Percentiles rank a stretch among this genome's conserved stretches.
Evolutionary conservation across 1,140 invertebrate genomes (phyloP).

Genomic region (Caenorhabditis briggsae): DNA sequence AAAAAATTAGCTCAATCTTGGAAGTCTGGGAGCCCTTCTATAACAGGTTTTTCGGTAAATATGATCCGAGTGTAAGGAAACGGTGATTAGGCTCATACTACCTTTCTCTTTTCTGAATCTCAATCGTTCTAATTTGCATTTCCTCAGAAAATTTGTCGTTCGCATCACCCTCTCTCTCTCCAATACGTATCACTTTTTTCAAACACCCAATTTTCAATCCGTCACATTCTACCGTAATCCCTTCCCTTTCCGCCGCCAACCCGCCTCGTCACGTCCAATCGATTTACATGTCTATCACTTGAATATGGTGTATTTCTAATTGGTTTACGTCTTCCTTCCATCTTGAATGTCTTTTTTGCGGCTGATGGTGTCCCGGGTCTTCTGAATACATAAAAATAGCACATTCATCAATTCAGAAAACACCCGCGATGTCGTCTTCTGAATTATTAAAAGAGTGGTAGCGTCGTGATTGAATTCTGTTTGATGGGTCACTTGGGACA

Average conservation of each 20-base stretch:
- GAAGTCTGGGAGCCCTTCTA: too few species aligned
- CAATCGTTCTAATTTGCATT: too few species aligned
- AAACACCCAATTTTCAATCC: constrained; percentile 19
- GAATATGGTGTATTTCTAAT: constrained; percentile 48
- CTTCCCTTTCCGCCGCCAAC: neutral
- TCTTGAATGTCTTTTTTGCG: constrained; percentile 32
- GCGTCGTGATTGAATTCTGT: constrained; percentile 39
- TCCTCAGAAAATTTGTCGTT: neutral
- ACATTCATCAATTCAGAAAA: constrained; percentile 48
- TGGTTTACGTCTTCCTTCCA: constrained; percentile 27
- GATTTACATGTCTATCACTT: constrained; percentile 13
- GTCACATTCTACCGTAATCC: neutral
- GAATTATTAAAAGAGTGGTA: neutral
- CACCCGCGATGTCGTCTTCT: neutral
- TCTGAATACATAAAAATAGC: constrained; percentile 44
- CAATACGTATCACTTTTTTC: constrained; percentile 4
- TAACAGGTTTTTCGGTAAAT: too few species aligned
- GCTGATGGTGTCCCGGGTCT: neutral
- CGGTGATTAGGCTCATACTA: too few species aligned
- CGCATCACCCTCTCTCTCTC: neutral
- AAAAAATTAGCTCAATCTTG: too few species aligned
- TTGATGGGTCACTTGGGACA: constrained; percentile 46
- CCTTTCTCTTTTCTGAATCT: too few species aligned
- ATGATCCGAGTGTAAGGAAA: too few species aligned
- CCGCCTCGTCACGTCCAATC: constrained; percentile 15